Conservation (phyloP, 2,888 invertebrate species). For the Schizotus pectinicornis region DNA sequence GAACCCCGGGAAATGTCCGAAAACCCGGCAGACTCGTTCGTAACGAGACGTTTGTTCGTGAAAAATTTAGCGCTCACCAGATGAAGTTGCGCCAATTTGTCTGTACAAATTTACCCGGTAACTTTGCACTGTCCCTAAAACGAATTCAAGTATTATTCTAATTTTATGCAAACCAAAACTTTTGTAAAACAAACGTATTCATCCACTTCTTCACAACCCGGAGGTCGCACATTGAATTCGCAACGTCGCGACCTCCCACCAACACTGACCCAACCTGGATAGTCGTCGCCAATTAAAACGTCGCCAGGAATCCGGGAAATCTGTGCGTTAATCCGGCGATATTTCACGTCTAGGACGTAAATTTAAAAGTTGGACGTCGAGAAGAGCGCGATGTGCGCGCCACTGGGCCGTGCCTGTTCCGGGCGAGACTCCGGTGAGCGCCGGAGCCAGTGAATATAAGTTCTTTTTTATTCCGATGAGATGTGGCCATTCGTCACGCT, state of each 20-base stretch:
- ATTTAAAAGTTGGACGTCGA: background rate
- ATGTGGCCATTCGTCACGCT: constrained; percentile 45
- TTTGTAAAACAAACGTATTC: constrained; percentile 22
- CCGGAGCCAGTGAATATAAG: constrained; percentile 31
- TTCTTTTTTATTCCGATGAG: constrained; percentile 41
- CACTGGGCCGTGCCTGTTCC: constrained; percentile 20
- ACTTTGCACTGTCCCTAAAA: no score
- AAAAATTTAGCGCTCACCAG: no score
- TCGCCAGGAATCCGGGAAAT: background rate
- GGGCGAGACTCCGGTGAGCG: constrained; percentile 26
- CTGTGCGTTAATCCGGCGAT: background rate
- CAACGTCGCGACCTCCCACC: background rate
- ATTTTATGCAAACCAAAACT: constrained; percentile 21
- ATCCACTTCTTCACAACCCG: constrained; percentile 9
- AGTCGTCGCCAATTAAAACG: constrained; percentile 10
- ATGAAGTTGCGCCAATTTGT: no score
- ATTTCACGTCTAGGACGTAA: background rate
- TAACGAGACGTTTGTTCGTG: no score
- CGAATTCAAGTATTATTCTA: constrained; percentile 17
- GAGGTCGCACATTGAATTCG: constrained; percentile 9
- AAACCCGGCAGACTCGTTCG: no score
- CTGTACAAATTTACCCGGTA: no score
- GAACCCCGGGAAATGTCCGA: no score
- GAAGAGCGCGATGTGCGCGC: constrained; percentile 16
- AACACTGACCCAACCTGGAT: background rate